phyloP scores from a whole-genome alignment of 2,113 vertebrate species.

The Ginglymostoma cirratum region DNA sequence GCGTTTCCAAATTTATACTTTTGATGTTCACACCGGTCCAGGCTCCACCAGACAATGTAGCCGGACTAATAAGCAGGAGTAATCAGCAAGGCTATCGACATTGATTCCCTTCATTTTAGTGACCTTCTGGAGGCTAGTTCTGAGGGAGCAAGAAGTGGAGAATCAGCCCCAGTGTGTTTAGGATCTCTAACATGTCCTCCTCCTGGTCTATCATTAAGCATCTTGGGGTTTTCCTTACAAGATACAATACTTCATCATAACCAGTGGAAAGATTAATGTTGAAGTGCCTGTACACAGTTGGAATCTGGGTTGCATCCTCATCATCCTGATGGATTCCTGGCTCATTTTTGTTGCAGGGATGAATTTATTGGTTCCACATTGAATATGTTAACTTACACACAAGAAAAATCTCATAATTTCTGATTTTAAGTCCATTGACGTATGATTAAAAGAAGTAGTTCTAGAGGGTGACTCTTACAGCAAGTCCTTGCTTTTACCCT shows the following conservation, averaged over 20 bases:
- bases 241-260: too few species aligned
- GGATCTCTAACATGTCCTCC: background rate
- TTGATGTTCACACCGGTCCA: background rate
- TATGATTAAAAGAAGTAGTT: background rate
- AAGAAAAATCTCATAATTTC: background rate
- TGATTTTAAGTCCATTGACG: background rate
- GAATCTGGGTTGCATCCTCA: background rate
- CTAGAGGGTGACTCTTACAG: background rate
- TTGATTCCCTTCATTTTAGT: background rate
- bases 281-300: background rate
- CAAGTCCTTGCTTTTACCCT: background rate
- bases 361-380: background rate
- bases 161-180: background rate
- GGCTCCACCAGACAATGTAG: background rate
- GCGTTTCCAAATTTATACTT: background rate
- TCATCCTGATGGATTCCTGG: background rate
- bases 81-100: background rate
- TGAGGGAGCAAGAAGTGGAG: background rate
- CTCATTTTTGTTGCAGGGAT: background rate
- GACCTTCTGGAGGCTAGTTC: background rate
- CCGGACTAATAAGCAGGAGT: background rate
- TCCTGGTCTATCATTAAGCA: background rate
- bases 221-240: background rate
- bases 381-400: background rate
- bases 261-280: background rate